Base-by-base conservation (phyloP, 1,140 invertebrate genomes). In the Platyscapa corneri region DNA sequence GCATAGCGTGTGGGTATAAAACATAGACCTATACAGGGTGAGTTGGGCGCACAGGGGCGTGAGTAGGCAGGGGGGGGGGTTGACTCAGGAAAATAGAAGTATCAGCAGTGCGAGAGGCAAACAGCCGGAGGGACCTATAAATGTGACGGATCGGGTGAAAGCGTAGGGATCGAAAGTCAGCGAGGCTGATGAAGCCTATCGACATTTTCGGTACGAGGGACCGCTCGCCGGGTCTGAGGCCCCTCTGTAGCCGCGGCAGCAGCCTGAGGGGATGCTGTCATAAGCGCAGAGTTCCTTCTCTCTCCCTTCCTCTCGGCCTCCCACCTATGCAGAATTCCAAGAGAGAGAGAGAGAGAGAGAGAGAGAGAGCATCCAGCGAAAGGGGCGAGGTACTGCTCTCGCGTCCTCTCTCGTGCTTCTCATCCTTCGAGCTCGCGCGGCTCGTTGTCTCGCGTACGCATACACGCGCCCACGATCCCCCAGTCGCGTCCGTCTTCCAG, bases 141-240 rank as follows among this genome's bases (percentile, higher is more conserved):
- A 30, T 10, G 30, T n/a, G 64, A 5, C 27, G 14, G 64, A 65
- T 10, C 5, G 64, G 30, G 53, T 56, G 56, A 60, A 60, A n/a
- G n/a, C n/a, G n/a, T n/a, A n/a, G n/a, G n/a, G n/a, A n/a, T n/a
- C n/a, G n/a, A n/a, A n/a, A n/a, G n/a, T 27, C 56, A 60, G 5
- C 23, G 23, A 60, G 27, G 16, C 32, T 3, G 30, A 67, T 34
- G 32, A 34, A 91, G 91, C 90, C 91, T 92, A 92, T 92, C 90
- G 92, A 92, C 92, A 92, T 93, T 92, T 93, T 91, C 0, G 56
- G 12, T 2, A 18, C 49, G 49, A 12, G 18, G 49, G 49, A 16
- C 49, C 49, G 8, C 18, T 23, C 32, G 32, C 3, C 5, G 70
- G 70, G 37, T n/a, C 70, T 39, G 37, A n/a, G 37, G 39, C 70